These are phyloP conservation scores for Brachycybe producta DNA, from an alignment of 2,888 invertebrate species.

Conservation along the genomic window DNA sequence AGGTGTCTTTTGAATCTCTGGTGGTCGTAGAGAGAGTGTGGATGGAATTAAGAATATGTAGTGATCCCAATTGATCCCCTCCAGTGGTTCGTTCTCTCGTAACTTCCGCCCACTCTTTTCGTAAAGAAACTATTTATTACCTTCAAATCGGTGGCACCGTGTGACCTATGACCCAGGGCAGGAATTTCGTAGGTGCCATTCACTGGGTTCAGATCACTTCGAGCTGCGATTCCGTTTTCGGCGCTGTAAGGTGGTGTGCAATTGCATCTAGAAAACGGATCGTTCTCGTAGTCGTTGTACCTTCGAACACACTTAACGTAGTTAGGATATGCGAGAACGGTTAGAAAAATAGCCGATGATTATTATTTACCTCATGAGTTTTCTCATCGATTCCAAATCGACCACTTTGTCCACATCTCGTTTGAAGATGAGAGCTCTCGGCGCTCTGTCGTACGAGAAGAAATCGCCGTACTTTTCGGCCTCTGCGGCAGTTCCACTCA, in stretches of 20 bases:
- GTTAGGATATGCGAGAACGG: conserved; percentile 13
- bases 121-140: conserved; percentile 41
- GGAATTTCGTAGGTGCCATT: conserved; percentile 57
- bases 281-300: conserved; percentile 56
- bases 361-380: conserved; percentile 38
- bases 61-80: no score
- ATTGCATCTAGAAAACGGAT: conserved; percentile 50
- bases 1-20: no score
- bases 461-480: conserved; percentile 43
- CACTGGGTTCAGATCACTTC: conserved; percentile 55
- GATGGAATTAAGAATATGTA: no score
- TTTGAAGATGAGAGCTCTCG: conserved; percentile 49
- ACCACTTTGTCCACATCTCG: conserved; percentile 45
- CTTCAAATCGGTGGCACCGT: conserved; percentile 58
- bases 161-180: conserved; percentile 51
- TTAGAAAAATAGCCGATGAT: no score
- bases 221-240: conserved; percentile 55
- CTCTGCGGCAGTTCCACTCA: conserved; percentile 46
- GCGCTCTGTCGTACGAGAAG: conserved; percentile 51
- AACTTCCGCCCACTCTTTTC: no score
- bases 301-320: no score
- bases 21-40: no score
- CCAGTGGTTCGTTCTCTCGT: no score
- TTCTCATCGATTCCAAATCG: conserved; percentile 46
- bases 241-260: conserved; percentile 57